phyloP scores from a whole-genome alignment of 2,113 vertebrate genomes.

The Leucosticte australis region DNA sequence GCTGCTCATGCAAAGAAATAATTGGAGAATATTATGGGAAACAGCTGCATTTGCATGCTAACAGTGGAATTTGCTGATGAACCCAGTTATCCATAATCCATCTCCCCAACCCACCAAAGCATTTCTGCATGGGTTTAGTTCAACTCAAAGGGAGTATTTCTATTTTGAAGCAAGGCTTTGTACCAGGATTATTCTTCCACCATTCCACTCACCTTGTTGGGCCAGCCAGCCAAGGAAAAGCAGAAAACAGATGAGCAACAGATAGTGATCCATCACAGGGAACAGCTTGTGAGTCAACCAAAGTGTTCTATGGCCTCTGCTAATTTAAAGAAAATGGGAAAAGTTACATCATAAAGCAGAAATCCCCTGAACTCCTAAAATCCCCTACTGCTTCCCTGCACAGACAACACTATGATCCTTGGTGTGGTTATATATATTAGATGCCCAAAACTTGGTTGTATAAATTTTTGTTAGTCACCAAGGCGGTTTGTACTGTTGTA shows the following conservation, averaged over 20 bases:
- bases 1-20: constrained; percentile 23
- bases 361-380: background rate
- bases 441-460: background rate
- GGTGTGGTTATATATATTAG: background rate
- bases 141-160: background rate
- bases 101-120: background rate
- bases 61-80: background rate
- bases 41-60: constrained; percentile 3
- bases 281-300: background rate
- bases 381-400: background rate
- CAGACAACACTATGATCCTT: background rate
- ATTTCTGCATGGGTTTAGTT: background rate
- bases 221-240: background rate
- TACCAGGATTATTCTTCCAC: background rate
- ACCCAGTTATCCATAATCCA: background rate
- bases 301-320: background rate
- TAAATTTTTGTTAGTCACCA: background rate
- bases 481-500: background rate
- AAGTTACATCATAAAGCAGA: background rate
- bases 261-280: background rate
- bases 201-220: background rate
- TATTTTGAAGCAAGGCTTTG: background rate
- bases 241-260: background rate
- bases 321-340: background rate
- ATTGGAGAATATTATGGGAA: constrained; percentile 33